Conservation (phyloP, 1,140 invertebrate genomes). For the Teleopsis dalmanni region DNA sequence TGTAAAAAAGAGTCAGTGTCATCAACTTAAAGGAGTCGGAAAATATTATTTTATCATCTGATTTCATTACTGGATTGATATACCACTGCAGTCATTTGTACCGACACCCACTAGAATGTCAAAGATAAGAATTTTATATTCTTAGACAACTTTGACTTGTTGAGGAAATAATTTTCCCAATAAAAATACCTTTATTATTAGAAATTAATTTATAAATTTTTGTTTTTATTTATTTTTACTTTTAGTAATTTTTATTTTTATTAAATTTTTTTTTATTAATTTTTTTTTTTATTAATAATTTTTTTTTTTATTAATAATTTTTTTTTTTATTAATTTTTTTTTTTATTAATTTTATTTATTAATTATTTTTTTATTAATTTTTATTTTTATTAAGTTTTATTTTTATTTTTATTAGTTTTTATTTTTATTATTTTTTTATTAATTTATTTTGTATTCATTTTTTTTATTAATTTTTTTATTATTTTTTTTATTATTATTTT, state of each 20-base stretch:
- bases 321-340: background rate
- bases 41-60: too few species aligned
- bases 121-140: too few species aligned
- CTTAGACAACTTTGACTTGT: too few species aligned
- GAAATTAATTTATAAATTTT: background rate
- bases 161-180: too few species aligned
- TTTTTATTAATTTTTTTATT: background rate
- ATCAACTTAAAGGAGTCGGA: too few species aligned
- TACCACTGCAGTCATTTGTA: too few species aligned
- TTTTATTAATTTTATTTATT: background rate
- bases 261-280: background rate
- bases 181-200: too few species aligned
- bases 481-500: background rate
- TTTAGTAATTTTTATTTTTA: background rate
- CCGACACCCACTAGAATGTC: too few species aligned
- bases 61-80: too few species aligned
- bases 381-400: background rate
- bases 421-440: slow-evolving; percentile 3
- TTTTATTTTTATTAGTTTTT: background rate
- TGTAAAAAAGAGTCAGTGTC: too few species aligned
- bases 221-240: background rate
- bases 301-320: background rate
- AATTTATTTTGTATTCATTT: background rate
- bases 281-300: background rate
- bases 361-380: background rate